These are phyloP conservation scores for Sminthopsis crassicaudata DNA, from an alignment of 2,113 vertebrate genomes.

Conservation along the genomic window DNA sequence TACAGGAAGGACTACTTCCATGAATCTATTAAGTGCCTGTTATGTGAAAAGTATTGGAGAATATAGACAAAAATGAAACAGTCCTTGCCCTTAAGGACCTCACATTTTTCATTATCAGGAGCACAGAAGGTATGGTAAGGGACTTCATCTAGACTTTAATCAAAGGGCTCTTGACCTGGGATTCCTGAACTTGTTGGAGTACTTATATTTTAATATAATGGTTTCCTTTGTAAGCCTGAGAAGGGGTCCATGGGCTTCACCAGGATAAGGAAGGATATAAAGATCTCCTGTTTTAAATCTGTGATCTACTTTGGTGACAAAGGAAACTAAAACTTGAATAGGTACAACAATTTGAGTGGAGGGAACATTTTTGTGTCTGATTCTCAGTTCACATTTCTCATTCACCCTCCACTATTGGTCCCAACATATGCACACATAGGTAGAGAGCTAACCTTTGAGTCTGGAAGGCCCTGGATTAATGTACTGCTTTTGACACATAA, in stretches of 20 bases:
- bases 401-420: background rate
- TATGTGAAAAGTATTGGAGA: background rate
- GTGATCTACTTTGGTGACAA: background rate
- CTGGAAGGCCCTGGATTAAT: background rate
- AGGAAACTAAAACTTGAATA: background rate
- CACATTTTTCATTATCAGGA: background rate
- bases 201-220: background rate
- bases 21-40: background rate
- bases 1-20: background rate
- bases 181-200: background rate
- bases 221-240: background rate
- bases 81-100: background rate
- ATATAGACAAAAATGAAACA: background rate
- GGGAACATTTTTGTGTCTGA: background rate
- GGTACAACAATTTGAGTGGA: background rate
- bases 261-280: background rate
- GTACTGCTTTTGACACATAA: background rate
- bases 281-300: background rate
- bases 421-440: background rate
- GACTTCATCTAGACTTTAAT: background rate
- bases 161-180: background rate
- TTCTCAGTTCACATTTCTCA: background rate
- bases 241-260: background rate
- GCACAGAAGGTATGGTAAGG: background rate
- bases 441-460: background rate